Evolutionary conservation across 2,888 invertebrate genomes (phyloP).

Genomic region (Tenthredo amoena): DNA sequence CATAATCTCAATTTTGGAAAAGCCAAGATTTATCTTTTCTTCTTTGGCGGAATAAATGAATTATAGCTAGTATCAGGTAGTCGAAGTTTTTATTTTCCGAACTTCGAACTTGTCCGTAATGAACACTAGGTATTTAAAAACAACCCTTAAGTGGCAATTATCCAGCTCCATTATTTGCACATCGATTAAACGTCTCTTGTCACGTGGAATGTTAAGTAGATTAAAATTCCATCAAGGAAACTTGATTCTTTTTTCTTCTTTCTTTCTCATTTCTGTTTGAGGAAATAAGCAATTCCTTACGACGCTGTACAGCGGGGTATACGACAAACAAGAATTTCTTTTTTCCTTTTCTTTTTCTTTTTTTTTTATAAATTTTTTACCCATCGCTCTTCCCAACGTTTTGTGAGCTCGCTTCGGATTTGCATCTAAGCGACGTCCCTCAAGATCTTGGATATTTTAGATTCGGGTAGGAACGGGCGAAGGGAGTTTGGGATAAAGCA

Average conservation of each 20-base stretch:
- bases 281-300: slow-evolving; percentile 5
- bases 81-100: background rate
- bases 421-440: slow-evolving; percentile 32
- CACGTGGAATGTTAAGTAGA: background rate
- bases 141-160: background rate
- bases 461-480: slow-evolving; percentile 9
- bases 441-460: slow-evolving; percentile 31
- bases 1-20: slow-evolving; percentile 4
- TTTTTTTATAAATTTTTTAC: slow-evolving; percentile 14
- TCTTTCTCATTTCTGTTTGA: slow-evolving; percentile 6
- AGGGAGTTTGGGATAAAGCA: slow-evolving; percentile 17
- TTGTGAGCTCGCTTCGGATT: slow-evolving; percentile 19
- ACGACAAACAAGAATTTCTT: slow-evolving; percentile 7
- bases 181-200: background rate
- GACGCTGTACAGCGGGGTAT: background rate
- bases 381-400: slow-evolving; percentile 14
- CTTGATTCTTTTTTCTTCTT: background rate
- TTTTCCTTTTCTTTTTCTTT: background rate
- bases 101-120: background rate
- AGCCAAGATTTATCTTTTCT: slow-evolving; percentile 10
- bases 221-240: slow-evolving; percentile 6
- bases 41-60: background rate
- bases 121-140: background rate
- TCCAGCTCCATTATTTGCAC: background rate
- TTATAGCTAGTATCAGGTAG: background rate